Conservation (phyloP, 2,797 vertebrate genomes). For the Poeciliopsis gracilis region DNA sequence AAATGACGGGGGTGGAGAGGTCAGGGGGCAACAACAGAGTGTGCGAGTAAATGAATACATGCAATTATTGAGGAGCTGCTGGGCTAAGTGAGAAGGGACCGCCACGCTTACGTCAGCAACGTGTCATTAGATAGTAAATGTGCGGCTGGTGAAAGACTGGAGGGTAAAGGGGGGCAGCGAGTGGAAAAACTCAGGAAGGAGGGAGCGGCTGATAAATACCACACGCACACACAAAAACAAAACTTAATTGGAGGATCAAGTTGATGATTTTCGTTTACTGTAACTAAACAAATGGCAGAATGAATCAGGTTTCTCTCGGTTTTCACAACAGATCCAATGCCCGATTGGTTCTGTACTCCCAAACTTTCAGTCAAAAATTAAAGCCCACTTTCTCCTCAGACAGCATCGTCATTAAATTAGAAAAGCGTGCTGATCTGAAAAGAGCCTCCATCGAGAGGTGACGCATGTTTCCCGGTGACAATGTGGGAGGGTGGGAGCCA, state of each 20-base stretch:
- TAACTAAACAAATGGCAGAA: no score
- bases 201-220: not conserved
- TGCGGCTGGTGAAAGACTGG: not conserved
- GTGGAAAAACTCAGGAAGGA: constrained; percentile 4
- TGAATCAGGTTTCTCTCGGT: not conserved
- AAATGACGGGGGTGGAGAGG: not conserved
- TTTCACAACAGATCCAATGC: not conserved
- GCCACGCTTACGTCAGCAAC: not conserved
- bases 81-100: not conserved
- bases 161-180: not conserved
- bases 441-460: constrained; percentile 45
- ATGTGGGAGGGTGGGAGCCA: constrained; percentile 10
- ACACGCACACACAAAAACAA: no score
- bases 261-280: not conserved
- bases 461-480: constrained; percentile 50
- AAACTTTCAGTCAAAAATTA: constrained; percentile 40
- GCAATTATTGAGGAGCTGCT: not conserved
- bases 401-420: constrained; percentile 52
- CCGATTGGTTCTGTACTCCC: constrained; percentile 39
- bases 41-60: not conserved
- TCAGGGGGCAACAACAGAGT: not conserved
- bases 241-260: not conserved
- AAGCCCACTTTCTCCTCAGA: constrained; percentile 45
- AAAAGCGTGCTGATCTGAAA: constrained; percentile 31
- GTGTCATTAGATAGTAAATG: constrained; percentile 6